phyloP scores from a whole-genome alignment of 64 coral and sea anemone species.

The Exaiptasia diaphana region DNA sequence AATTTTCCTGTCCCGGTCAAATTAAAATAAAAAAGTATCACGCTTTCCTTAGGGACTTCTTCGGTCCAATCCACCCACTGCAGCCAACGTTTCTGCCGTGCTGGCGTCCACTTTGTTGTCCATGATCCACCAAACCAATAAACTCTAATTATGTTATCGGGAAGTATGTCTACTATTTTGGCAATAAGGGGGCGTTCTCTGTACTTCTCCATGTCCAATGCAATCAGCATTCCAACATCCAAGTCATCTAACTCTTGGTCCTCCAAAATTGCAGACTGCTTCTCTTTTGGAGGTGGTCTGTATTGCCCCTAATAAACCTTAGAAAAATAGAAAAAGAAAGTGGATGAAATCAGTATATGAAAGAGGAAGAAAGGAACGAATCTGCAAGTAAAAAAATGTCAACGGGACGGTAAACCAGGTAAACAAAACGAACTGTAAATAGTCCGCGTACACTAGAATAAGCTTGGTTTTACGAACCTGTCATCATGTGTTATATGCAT shows the following conservation, averaged over 20 bases:
- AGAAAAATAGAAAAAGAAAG: too few species aligned
- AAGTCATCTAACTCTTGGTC: neutral
- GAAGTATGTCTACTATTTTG: neutral
- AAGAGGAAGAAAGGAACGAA: too few species aligned
- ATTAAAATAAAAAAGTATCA: neutral
- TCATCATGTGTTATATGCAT: too few species aligned
- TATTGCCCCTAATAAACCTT: conserved; percentile 7
- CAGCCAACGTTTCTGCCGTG: neutral
- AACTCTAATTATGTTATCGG: neutral
- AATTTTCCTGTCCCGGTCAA: neutral
- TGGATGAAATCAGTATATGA: too few species aligned
- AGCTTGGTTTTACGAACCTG: too few species aligned
- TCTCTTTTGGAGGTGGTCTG: neutral
- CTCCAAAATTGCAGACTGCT: neutral
- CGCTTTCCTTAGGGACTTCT: neutral
- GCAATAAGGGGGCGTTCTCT: neutral
- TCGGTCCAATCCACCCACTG: neutral
- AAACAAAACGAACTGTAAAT: too few species aligned
- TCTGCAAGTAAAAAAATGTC: too few species aligned
- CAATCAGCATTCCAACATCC: neutral
- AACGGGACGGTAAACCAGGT: too few species aligned
- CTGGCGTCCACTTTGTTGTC: neutral
- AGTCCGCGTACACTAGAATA: too few species aligned
- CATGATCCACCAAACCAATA: neutral
- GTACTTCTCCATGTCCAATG: neutral